A percentile compares a stretch with the other conserved stretches of the same genome.
Conservation (phyloP, 2,888 invertebrate species). For the Drosophila incognita region DNA sequence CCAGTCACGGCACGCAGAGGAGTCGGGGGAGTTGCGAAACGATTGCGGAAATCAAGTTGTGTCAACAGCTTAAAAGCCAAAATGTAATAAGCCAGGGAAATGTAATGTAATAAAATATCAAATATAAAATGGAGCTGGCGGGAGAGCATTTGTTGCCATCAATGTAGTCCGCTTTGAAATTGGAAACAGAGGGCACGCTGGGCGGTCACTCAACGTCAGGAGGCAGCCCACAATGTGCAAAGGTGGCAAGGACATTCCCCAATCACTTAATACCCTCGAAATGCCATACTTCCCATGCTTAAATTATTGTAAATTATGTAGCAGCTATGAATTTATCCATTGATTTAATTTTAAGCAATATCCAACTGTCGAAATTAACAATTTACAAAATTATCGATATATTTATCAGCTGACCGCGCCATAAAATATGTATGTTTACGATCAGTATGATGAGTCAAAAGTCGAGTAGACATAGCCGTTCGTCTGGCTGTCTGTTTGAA, state of each 20-base stretch:
- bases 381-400: no score
- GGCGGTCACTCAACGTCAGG: constrained; percentile 10
- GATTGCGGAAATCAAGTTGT: constrained; percentile 78
- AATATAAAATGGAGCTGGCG: constrained; percentile 67
- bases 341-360: background rate
- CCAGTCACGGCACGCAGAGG: constrained; percentile 41
- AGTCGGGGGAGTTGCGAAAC: constrained; percentile 18
- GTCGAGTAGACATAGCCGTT: background rate
- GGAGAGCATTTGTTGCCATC: constrained; percentile 70
- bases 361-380: background rate
- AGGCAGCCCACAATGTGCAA: constrained; percentile 5
- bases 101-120: constrained; percentile 81
- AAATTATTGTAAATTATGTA: background rate
- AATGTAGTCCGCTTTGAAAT: constrained; percentile 68
- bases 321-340: background rate
- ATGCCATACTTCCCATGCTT: background rate
- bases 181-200: constrained; percentile 43
- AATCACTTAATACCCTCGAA: constrained; percentile 3
- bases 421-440: background rate
- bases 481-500: background rate
- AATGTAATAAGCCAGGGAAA: constrained; percentile 81
- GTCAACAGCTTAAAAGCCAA: constrained; percentile 80
- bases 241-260: background rate
- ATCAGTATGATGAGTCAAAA: background rate
- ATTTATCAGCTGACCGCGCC: no score